Conservation (phyloP, 2,797 vertebrate species). For the Microtus agrestis region DNA sequence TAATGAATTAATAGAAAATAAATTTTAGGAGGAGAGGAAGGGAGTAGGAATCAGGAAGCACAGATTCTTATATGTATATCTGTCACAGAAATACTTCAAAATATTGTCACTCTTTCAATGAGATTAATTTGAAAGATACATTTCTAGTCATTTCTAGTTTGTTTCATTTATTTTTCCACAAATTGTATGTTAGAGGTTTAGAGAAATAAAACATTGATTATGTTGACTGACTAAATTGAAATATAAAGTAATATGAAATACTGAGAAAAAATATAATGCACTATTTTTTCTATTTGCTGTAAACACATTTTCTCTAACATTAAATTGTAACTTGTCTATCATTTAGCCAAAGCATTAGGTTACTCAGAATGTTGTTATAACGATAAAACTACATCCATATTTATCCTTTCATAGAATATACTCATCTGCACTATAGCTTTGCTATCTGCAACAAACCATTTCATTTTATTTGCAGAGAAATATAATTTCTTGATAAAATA, state of each 20-base stretch:
- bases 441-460: background rate
- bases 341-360: background rate
- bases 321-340: background rate
- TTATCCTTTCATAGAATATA: background rate
- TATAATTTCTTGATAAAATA: background rate
- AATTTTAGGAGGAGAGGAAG: background rate
- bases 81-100: background rate
- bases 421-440: background rate
- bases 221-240: background rate
- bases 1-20: background rate
- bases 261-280: background rate
- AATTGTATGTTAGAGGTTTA: background rate
- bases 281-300: constrained; percentile 11
- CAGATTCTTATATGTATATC: background rate
- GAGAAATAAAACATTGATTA: constrained; percentile 13
- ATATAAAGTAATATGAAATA: background rate
- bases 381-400: background rate
- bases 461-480: background rate
- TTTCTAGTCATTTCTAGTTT: background rate
- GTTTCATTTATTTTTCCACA: constrained; percentile 20
- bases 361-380: background rate
- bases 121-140: background rate
- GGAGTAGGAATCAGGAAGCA: accelerated
- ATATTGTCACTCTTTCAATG: background rate
- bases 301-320: background rate